Percentiles rank a stretch among this genome's conserved stretches.
Conservation (phyloP, 2,888 invertebrate genomes). For the Steromphala cineraria region DNA sequence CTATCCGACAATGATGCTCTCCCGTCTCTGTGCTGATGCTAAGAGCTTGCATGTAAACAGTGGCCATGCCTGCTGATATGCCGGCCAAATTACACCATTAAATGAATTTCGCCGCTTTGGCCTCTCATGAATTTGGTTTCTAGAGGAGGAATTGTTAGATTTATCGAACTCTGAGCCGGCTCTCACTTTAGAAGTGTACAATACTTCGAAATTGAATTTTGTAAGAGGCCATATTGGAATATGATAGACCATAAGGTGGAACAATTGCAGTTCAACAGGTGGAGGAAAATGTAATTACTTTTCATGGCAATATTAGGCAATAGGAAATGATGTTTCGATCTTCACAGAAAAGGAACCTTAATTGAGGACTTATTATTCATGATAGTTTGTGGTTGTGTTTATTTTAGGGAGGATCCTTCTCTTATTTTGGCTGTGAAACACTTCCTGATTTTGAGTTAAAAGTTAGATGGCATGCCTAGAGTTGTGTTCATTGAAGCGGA, state of each 20-base stretch:
- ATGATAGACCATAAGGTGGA: neutral
- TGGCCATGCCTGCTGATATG: neutral
- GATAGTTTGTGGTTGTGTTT: no score
- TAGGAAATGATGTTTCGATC: no score
- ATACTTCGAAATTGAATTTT: neutral
- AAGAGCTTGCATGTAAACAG: neutral
- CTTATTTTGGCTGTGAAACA: no score
- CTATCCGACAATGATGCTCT: neutral
- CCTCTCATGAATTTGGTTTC: neutral
- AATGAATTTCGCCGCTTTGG: slow-evolving; percentile 6
- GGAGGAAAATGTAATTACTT: neutral
- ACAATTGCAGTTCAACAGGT: neutral
- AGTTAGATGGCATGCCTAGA: no score
- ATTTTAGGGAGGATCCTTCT: no score
- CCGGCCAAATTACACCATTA: slow-evolving; percentile 16
- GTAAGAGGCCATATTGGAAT: slow-evolving; percentile 9
- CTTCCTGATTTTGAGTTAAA: no score
- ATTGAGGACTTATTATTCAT: no score
- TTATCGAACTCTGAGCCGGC: neutral
- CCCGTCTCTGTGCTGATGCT: neutral
- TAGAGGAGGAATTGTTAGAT: slow-evolving; percentile 7
- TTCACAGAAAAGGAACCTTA: no score
- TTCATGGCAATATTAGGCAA: neutral
- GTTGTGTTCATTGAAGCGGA: neutral
- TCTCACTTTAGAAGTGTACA: neutral